phyloP scores from a whole-genome alignment of 2,888 invertebrate genomes.

The Neocrepidodera transversa region DNA sequence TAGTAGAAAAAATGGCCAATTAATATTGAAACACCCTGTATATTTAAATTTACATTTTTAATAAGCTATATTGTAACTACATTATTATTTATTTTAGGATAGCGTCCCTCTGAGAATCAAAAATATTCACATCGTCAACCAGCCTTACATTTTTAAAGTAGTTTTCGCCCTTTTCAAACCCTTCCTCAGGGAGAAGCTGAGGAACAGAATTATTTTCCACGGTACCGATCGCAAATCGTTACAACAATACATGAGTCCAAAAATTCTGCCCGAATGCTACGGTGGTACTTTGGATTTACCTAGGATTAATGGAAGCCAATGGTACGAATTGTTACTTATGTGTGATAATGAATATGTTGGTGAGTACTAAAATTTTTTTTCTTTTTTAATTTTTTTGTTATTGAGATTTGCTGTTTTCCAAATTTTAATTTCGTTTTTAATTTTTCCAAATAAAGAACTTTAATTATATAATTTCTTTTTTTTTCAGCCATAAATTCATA shows the following conservation, averaged over 20 bases:
- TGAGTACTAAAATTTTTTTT: constrained; percentile 53
- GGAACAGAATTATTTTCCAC: constrained; percentile 81
- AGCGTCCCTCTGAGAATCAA: constrained; percentile 85
- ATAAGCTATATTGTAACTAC: too few relatives aligned
- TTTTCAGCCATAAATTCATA: constrained; percentile 66
- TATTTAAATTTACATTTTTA: too few relatives aligned
- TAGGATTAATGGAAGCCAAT: constrained; percentile 73
- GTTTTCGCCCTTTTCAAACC: constrained; percentile 90
- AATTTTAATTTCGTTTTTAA: too few relatives aligned
- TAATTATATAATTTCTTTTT: constrained; percentile 31
- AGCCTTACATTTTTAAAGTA: constrained; percentile 89
- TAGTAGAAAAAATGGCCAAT: too few relatives aligned
- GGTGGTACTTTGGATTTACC: constrained; percentile 77
- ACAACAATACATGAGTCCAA: constrained; percentile 75
- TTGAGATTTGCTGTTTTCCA: too few relatives aligned
- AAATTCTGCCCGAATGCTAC: constrained; percentile 74
- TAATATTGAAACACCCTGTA: too few relatives aligned
- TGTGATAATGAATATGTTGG: constrained; percentile 79
- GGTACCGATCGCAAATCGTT: constrained; percentile 77
- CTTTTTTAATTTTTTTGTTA: too few relatives aligned
- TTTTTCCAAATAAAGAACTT: too few relatives aligned
- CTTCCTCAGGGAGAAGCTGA: constrained; percentile 85
- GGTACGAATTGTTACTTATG: constrained; percentile 74
- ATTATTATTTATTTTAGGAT: constrained; percentile 71
- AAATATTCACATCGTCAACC: constrained; percentile 87